phyloP scores from a whole-genome alignment of 2,797 vertebrate genomes.

The Sylvia borin region DNA sequence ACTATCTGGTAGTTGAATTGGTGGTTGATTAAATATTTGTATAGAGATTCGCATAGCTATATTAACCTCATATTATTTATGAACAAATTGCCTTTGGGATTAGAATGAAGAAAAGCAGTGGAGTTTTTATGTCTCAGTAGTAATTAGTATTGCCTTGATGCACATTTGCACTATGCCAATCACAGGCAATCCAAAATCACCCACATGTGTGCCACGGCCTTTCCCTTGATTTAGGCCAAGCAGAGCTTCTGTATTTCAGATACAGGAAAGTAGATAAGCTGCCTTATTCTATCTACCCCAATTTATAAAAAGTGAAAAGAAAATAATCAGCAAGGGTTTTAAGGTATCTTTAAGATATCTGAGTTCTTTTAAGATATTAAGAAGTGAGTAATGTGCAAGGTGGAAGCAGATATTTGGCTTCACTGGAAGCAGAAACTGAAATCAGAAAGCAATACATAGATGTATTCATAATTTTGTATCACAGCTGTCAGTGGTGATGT shows the following conservation, averaged over 20 bases:
- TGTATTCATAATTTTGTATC: not conserved
- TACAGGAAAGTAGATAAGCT: not conserved
- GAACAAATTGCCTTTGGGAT: not conserved
- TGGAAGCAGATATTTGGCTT: not conserved
- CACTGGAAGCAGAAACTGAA: not conserved
- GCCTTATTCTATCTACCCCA: not conserved
- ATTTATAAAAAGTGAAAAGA: not conserved
- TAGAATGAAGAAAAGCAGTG: not conserved
- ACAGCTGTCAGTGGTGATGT: rapidly evolving
- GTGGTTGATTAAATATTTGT: slow-evolving; percentile 39
- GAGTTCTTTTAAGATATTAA: not conserved
- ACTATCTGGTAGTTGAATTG: not conserved
- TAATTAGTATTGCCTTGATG: not conserved
- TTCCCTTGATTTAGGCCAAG: not conserved
- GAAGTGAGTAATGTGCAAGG: not conserved
- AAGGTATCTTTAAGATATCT: too few species aligned
- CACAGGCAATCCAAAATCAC: not conserved
- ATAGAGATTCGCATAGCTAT: not conserved
- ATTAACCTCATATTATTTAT: slow-evolving; percentile 29
- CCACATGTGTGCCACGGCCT: not conserved
- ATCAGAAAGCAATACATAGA: not conserved
- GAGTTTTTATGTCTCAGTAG: not conserved
- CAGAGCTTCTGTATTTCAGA: not conserved
- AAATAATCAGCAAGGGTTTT: not conserved
- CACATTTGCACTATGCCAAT: not conserved